These are phyloP conservation scores for Siniperca scherzeri DNA, from an alignment of 2,797 vertebrate genomes.

Conservation along the genomic window DNA sequence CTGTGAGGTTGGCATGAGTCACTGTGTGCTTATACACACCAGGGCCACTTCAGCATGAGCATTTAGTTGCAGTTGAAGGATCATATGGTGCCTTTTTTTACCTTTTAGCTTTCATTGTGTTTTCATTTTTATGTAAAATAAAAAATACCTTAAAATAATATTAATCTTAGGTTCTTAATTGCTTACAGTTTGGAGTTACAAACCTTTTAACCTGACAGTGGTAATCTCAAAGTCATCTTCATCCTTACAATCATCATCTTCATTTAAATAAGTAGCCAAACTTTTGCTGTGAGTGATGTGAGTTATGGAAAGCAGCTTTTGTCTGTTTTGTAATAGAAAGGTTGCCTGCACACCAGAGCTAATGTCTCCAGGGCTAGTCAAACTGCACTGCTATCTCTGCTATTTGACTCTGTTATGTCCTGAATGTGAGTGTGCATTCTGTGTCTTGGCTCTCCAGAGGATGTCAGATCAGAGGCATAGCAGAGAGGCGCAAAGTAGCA, in stretches of 20 bases:
- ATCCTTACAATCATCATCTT: background rate
- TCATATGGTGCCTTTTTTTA: background rate
- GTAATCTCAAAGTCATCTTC: background rate
- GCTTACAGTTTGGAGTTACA: background rate
- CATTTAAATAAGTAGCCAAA: background rate
- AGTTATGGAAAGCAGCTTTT: slow-evolving; percentile 14
- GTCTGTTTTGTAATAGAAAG: background rate
- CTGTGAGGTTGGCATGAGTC: slow-evolving; percentile 14
- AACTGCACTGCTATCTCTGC: slow-evolving; percentile 32
- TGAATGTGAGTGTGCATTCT: slow-evolving; percentile 48
- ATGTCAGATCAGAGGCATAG: slow-evolving; percentile 43
- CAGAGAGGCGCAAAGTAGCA: slow-evolving; percentile 21
- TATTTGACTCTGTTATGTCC: slow-evolving; percentile 51
- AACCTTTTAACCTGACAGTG: background rate
- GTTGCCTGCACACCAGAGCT: background rate
- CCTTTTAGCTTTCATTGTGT: background rate
- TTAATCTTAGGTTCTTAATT: background rate
- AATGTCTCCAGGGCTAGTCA: slow-evolving; percentile 8
- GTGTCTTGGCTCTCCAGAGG: slow-evolving; percentile 9
- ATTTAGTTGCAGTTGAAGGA: background rate
- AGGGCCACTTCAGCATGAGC: background rate
- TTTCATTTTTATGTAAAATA: background rate
- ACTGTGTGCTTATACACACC: background rate
- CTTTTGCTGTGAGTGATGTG: background rate
- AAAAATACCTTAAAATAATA: background rate